Conservation (phyloP, 1,140 invertebrate genomes). For the Drosophila triauraria region DNA sequence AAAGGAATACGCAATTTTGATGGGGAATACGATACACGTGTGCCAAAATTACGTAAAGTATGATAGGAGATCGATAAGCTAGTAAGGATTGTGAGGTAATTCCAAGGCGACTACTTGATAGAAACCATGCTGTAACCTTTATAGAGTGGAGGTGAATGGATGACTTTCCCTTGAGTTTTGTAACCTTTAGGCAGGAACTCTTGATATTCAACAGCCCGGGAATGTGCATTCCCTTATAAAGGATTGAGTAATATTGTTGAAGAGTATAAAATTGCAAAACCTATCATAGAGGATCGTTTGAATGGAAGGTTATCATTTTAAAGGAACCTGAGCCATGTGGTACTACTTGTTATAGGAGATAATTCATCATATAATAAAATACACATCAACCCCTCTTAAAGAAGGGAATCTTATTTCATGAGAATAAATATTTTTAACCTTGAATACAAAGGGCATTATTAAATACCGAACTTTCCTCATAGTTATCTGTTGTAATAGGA, state of each 20-base stretch:
- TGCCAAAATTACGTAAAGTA: slow-evolving; percentile 12
- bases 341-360: not conserved
- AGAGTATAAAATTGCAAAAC: not conserved
- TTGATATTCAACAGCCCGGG: not conserved
- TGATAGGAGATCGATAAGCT: slow-evolving; percentile 12
- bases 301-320: not conserved
- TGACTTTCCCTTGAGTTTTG: slow-evolving; percentile 13
- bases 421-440: not conserved
- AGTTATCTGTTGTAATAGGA: not conserved
- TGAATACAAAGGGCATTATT: not conserved
- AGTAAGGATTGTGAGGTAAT: slow-evolving; percentile 7
- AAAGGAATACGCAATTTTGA: slow-evolving; percentile 13
- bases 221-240: not conserved
- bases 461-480: not conserved
- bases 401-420: not conserved
- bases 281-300: not conserved
- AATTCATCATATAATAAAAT: not conserved
- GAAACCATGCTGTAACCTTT: not conserved
- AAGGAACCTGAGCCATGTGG: too few relatives aligned
- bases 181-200: not conserved
- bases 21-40: slow-evolving; percentile 11
- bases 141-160: not conserved
- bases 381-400: not conserved
- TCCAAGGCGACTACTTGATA: not conserved
- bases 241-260: not conserved